These are phyloP conservation scores for Carassius carassius DNA, from an alignment of 2,113 vertebrate species.

Conservation along the genomic window DNA sequence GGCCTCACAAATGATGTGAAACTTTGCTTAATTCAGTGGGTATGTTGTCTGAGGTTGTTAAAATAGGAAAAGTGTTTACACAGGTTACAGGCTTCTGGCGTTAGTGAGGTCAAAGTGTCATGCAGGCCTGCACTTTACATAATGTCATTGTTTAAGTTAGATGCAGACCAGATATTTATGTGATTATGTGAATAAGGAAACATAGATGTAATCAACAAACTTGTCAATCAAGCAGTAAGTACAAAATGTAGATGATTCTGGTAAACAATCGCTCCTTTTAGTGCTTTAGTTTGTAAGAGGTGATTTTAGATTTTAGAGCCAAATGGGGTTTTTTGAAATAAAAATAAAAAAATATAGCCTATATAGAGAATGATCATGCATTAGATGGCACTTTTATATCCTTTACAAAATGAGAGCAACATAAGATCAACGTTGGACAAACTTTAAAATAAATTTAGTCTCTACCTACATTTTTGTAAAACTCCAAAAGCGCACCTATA, in stretches of 20 bases:
- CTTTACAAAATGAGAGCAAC: too few species aligned
- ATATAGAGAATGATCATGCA: background rate
- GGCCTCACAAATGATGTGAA: constrained; percentile 67
- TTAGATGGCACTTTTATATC: too few species aligned
- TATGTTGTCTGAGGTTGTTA: constrained; percentile 57
- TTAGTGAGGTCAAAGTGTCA: constrained; percentile 14
- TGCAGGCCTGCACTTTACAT: background rate
- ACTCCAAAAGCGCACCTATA: background rate
- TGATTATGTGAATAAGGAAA: background rate
- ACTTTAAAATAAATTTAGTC: background rate
- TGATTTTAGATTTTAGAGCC: background rate
- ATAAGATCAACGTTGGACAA: too few species aligned
- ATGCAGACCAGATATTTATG: background rate
- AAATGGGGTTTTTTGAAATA: background rate
- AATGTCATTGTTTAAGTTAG: constrained; percentile 34
- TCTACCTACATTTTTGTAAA: too few species aligned
- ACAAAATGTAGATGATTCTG: background rate
- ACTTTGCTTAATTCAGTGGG: constrained; percentile 56
- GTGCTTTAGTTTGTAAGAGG: background rate
- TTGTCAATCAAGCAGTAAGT: constrained; percentile 8
- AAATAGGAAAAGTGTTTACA: constrained; percentile 51
- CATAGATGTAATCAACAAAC: constrained; percentile 3
- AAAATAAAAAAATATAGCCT: background rate
- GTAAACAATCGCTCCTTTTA: background rate
- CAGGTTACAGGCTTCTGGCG: constrained; percentile 16